Conservation (phyloP, 1,140 invertebrate genomes). For the Papilio aristodemus region DNA sequence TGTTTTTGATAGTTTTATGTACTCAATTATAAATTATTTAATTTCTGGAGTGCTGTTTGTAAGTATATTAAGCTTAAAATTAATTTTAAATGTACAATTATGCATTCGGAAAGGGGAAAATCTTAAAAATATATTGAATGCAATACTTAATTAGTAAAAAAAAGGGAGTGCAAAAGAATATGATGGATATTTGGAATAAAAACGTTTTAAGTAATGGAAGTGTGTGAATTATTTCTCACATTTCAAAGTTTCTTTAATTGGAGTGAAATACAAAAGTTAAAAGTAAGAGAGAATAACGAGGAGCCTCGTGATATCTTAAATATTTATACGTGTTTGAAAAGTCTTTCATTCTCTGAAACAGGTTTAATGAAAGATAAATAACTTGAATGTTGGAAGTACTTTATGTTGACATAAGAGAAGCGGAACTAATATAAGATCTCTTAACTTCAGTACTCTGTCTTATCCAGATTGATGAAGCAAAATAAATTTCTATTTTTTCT, state of each 20-base stretch:
- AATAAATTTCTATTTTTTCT: too few relatives aligned
- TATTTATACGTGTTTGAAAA: not conserved
- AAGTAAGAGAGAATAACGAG: not conserved
- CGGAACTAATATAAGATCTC: not conserved
- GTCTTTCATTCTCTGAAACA: slow-evolving; percentile 5
- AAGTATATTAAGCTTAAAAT: too few relatives aligned
- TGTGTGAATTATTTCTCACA: not conserved
- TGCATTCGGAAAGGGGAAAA: too few relatives aligned
- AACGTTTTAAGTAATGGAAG: too few relatives aligned
- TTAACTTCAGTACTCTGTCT: not conserved
- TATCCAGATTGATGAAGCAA: not conserved
- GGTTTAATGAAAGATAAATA: slow-evolving; percentile 10
- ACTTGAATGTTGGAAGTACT: not conserved
- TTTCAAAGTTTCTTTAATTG: not conserved
- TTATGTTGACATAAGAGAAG: not conserved
- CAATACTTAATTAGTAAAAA: too few relatives aligned
- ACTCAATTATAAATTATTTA: too few relatives aligned
- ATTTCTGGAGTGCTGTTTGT: too few relatives aligned
- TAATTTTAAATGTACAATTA: too few relatives aligned
- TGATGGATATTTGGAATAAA: too few relatives aligned
- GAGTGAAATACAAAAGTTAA: not conserved
- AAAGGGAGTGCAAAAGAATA: too few relatives aligned
- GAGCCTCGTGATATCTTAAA: not conserved
- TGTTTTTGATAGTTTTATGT: too few relatives aligned
- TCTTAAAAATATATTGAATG: too few relatives aligned